phyloP scores from a whole-genome alignment of 1,140 invertebrate species.

The Lerema accius region DNA sequence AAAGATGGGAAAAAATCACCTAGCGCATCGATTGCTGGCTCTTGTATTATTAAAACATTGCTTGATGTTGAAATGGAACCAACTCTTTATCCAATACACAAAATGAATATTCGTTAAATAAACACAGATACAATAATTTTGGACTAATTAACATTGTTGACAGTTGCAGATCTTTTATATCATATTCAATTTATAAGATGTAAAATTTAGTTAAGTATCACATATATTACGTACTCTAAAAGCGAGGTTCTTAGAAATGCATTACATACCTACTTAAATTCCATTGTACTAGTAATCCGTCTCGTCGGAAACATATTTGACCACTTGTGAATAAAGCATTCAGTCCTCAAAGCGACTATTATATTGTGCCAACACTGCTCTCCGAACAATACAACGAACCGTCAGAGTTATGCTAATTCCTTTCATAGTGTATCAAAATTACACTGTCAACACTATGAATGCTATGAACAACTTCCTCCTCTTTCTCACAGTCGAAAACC shows the following conservation, averaged over 20 bases:
- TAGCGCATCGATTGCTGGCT: conserved; percentile 21
- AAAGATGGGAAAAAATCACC: conserved; percentile 9
- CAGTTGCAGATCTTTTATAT: too few species aligned
- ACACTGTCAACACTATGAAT: too few species aligned
- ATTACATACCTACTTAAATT: conserved; percentile 13
- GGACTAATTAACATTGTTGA: too few species aligned
- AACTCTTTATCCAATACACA: too few species aligned
- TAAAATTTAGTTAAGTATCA: too few species aligned
- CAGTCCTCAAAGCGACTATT: conserved; percentile 41
- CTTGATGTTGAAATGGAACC: too few species aligned
- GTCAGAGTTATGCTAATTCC: conserved; percentile 53
- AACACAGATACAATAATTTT: too few species aligned
- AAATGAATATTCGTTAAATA: too few species aligned
- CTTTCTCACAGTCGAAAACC: conserved; percentile 58
- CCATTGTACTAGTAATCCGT: conserved; percentile 24
- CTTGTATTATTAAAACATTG: background rate
- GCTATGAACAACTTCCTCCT: conserved; percentile 71
- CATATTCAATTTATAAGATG: too few species aligned
- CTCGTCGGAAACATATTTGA: conserved; percentile 30
- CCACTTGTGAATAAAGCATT: conserved; percentile 34
- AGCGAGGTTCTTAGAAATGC: too few species aligned
- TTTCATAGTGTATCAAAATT: conserved; percentile 48
- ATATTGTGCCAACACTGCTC: conserved; percentile 68
- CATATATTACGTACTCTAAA: too few species aligned
- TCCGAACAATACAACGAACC: conserved; percentile 41